Evolutionary conservation across 2,113 vertebrate genomes (phyloP).

Genomic region (Myotis davidii): DNA sequence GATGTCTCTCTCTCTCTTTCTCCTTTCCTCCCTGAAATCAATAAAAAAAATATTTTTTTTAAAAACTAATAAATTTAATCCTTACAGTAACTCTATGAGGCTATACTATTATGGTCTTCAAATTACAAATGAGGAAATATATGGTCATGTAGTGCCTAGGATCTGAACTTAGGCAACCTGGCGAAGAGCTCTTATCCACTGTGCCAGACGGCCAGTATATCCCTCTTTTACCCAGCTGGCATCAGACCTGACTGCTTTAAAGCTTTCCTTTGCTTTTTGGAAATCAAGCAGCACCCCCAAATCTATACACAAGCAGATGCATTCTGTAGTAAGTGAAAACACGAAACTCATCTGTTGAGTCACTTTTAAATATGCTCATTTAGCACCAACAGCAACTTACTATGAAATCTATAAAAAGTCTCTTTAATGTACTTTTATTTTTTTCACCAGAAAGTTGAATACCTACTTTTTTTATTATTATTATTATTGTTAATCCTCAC

Average conservation of each 20-base stretch:
- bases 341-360: neutral
- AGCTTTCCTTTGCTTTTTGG: constrained; percentile 16
- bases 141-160: neutral
- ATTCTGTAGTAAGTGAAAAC: constrained; percentile 21
- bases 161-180: neutral
- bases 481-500: too few species aligned
- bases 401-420: neutral
- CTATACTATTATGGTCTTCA: neutral
- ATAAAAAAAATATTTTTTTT: too few species aligned
- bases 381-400: constrained; percentile 30
- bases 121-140: neutral
- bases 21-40: too few species aligned
- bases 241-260: constrained; percentile 37
- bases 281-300: neutral
- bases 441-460: constrained; percentile 25
- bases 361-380: constrained; percentile 35
- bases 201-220: neutral
- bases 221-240: neutral
- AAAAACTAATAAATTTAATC: neutral
- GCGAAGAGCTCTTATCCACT: neutral
- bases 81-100: constrained; percentile 30
- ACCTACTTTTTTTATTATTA: neutral
- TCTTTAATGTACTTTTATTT: neutral
- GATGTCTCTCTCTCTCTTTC: too few species aligned
- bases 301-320: neutral